Base-by-base conservation (phyloP, 2,888 invertebrate species). In the Entomobrya multifasciata region DNA sequence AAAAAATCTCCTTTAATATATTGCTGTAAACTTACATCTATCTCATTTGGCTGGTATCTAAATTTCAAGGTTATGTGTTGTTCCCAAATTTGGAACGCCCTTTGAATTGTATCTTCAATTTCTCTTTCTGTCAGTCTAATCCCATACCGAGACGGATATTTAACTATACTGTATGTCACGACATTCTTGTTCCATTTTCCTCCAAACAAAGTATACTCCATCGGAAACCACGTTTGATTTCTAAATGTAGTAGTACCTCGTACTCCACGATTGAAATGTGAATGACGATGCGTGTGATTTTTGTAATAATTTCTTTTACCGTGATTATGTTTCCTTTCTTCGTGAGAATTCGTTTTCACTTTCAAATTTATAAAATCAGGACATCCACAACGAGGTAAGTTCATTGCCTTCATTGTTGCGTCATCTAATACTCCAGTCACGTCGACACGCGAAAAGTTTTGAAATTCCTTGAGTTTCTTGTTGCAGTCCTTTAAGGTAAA, bases 321-420 rank as follows among this genome's bases (percentile, higher is more conserved):
- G 15, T 81, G 52, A 22, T 70, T 36, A 44, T 60, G 47, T 8
- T 8, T 4, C 36, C 8, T 36, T 36, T 8, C 36, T 6, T 36
- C 55, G 15, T 22, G n/a, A 36, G 17, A 13, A n/a, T 36, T 60
- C 0, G 41, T 25, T 52, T 84, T 77, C 13, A 77, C 77, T 30
- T 67, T 84, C 27, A 84, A 17, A 20, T 47, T 36, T 6, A 89
- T 74, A 81, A 90, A 87, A 60, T 90, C 90, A 36, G 44, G 36
- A 62, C 89, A 89, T 15, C 91, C 91, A 49, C 91, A 91, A 17
- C 91, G 84, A 1, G 89, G 89, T 13, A 52, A 67, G 25, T 91
- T 91, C 91, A 91, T 91, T 70, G 90, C 88, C 10, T 87, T 44
- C 62, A 91, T 74, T n/a, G 91, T 91, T 41, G 86, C 72, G 0